These are phyloP conservation scores for Micronisus gabar DNA, from an alignment of 2,113 vertebrate species.

Conservation along the genomic window DNA sequence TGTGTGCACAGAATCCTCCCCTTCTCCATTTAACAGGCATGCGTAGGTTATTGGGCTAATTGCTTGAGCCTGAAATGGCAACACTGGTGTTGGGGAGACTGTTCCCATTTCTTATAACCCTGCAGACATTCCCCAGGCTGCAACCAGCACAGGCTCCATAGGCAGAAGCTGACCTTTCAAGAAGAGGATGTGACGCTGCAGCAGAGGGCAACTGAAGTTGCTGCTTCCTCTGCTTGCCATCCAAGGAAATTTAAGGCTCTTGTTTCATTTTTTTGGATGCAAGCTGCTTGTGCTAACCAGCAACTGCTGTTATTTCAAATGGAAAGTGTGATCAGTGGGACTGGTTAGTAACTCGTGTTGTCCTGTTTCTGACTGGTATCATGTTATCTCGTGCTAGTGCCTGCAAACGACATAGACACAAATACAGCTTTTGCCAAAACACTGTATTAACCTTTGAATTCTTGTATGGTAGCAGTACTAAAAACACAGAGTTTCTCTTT, in stretches of 20 bases:
- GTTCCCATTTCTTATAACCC: background rate
- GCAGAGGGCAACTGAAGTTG: accelerated
- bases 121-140: background rate
- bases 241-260: background rate
- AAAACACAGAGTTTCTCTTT: background rate
- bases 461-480: background rate
- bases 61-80: background rate
- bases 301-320: background rate
- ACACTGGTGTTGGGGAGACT: background rate
- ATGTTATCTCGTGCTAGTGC: background rate
- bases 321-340: background rate
- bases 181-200: background rate
- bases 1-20: background rate
- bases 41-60: background rate
- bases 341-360: background rate
- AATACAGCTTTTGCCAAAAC: background rate
- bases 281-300: background rate
- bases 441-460: background rate
- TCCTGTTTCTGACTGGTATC: background rate
- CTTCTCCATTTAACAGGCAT: background rate
- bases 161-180: background rate
- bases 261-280: background rate
- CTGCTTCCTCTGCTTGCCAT: background rate
- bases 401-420: background rate
- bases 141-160: background rate